A percentile compares a stretch with the other conserved stretches of the same genome.
Conservation (phyloP, 2,113 vertebrate species). For the Pseudonaja textilis region DNA sequence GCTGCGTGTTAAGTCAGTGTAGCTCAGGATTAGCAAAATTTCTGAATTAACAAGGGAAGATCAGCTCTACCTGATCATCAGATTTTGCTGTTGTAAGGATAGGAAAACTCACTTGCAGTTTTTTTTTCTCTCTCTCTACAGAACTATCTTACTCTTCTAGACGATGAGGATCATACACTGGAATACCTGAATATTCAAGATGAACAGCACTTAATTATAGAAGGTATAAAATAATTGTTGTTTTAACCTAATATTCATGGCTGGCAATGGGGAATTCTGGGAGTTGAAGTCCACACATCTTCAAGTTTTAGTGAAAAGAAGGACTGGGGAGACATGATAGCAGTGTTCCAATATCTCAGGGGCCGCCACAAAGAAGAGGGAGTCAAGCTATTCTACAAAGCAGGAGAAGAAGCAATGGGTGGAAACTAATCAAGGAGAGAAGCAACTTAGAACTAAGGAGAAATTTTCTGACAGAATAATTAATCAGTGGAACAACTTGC, state of each 20-base stretch:
- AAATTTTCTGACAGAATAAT: too few species aligned
- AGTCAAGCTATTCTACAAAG: too few species aligned
- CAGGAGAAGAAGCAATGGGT: too few species aligned
- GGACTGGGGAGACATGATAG: too few species aligned
- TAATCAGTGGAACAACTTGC: too few species aligned
- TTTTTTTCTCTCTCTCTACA: constrained; percentile 47
- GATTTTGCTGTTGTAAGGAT: constrained; percentile 15
- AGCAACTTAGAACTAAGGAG: too few species aligned
- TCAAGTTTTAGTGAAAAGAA: too few species aligned
- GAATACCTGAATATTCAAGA: constrained; percentile 95
- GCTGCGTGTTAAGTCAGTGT: background rate
- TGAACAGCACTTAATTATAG: constrained; percentile 96
- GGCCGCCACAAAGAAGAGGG: too few species aligned
- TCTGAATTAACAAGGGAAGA: background rate
- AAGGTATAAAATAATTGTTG: constrained; percentile 74
- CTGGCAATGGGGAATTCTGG: background rate
- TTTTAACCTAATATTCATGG: background rate
- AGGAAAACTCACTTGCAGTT: background rate
- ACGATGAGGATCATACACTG: constrained; percentile 96
- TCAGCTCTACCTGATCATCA: constrained; percentile 7
- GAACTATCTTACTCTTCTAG: constrained; percentile 96
- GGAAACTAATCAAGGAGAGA: too few species aligned
- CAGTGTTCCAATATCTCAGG: too few species aligned
- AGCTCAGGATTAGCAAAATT: background rate
- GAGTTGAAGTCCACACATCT: background rate